Conservation (phyloP, 92 coral and sea anemone genomes). For the Scolanthus callimorphus region DNA sequence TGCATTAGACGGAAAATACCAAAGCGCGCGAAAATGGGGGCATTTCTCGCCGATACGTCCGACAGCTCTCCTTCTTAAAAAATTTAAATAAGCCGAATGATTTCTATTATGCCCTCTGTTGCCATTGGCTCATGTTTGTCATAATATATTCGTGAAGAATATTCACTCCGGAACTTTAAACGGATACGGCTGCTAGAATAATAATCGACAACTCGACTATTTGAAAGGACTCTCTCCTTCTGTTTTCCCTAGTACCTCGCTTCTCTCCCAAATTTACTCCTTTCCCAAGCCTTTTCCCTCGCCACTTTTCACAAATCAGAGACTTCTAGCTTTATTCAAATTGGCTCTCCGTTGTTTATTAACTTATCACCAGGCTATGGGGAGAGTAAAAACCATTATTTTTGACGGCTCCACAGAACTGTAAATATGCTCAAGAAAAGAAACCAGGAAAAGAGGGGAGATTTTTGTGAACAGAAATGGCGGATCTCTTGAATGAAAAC, state of each 20-base stretch:
- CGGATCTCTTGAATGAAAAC: background rate
- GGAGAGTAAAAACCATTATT: slow-evolving; percentile 5
- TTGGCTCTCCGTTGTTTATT: background rate
- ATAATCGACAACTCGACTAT: slow-evolving; percentile 40
- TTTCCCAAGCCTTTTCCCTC: background rate
- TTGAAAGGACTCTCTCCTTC: slow-evolving; percentile 48
- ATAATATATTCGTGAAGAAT: slow-evolving; percentile 70
- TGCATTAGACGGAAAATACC: too few relatives aligned
- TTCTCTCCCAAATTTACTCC: slow-evolving; percentile 5
- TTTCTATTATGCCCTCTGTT: slow-evolving; percentile 43
- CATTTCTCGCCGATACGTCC: too few relatives aligned
- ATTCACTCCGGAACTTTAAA: slow-evolving; percentile 91
- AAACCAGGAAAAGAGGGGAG: slow-evolving; percentile 10
- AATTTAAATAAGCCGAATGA: slow-evolving; percentile 70
- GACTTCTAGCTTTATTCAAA: background rate
- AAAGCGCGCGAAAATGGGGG: background rate
- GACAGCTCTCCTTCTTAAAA: too few relatives aligned
- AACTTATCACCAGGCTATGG: slow-evolving; percentile 5
- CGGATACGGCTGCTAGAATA: slow-evolving; percentile 86
- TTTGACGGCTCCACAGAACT: slow-evolving; percentile 5
- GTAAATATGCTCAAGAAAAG: slow-evolving; percentile 25
- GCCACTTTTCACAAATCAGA: too few relatives aligned
- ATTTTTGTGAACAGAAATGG: slow-evolving; percentile 19
- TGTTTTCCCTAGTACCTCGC: slow-evolving; percentile 11
- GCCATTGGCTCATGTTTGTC: slow-evolving; percentile 49